Percentiles rank a stretch among this genome's conserved stretches.
Conservation (phyloP, 2,888 invertebrate species). For the Molorchus minor region DNA sequence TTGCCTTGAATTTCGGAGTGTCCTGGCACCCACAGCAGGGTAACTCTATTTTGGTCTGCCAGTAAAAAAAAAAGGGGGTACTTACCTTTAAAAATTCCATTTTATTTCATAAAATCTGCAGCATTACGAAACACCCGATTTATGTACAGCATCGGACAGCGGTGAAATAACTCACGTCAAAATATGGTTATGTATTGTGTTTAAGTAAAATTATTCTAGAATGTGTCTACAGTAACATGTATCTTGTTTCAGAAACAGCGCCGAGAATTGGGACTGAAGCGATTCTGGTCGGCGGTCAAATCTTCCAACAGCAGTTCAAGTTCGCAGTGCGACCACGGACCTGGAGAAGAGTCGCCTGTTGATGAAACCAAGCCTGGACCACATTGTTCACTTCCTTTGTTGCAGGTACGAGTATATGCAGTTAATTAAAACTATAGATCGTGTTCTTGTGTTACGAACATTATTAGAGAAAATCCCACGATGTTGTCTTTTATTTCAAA, state of each 20-base stretch:
- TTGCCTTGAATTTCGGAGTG: too few relatives aligned
- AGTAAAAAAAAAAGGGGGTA: too few relatives aligned
- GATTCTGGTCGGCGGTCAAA: conserved; percentile 62
- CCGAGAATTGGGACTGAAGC: conserved; percentile 61
- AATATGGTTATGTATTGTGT: background rate
- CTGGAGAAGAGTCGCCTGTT: conserved; percentile 47
- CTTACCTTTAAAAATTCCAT: too few relatives aligned
- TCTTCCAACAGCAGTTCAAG: conserved; percentile 60
- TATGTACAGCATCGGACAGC: too few relatives aligned
- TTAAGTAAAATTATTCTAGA: too few relatives aligned
- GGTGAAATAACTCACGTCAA: background rate
- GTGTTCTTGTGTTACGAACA: too few relatives aligned
- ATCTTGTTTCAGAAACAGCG: conserved; percentile 64
- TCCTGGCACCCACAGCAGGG: too few relatives aligned
- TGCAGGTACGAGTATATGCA: conserved; percentile 57
- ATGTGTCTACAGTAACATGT: background rate
- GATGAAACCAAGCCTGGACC: conserved; percentile 60
- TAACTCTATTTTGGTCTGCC: too few relatives aligned
- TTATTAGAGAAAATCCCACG: too few relatives aligned
- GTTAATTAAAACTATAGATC: background rate
- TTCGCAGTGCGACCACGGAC: conserved; percentile 57
- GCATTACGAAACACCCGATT: too few relatives aligned
- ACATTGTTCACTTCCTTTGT: conserved; percentile 67
- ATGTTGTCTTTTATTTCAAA: too few relatives aligned
- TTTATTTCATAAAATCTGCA: too few relatives aligned